Conservation (phyloP, 2,888 invertebrate species). For the Colletes collaris region DNA sequence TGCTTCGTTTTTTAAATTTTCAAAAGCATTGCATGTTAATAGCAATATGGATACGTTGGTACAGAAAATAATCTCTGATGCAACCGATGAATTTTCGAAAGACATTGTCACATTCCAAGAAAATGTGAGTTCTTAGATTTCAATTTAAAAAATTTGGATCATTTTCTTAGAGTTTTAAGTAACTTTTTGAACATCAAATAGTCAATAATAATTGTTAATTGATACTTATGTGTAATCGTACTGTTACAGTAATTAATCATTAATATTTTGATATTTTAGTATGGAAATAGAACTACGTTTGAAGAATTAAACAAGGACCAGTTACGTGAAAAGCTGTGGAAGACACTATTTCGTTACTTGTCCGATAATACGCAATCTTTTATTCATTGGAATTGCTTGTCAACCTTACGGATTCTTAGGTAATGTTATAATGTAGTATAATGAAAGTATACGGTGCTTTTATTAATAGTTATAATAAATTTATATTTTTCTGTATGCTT, state of each 20-base stretch:
- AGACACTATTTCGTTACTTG: slow-evolving; percentile 85
- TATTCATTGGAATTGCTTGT: slow-evolving; percentile 85
- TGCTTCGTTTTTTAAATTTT: not conserved
- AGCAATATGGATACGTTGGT: slow-evolving; percentile 64
- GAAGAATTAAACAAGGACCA: slow-evolving; percentile 85
- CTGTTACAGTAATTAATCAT: not conserved
- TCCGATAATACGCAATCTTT: slow-evolving; percentile 83
- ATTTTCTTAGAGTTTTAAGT: no score
- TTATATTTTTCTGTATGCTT: not conserved
- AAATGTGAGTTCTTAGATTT: slow-evolving; percentile 78
- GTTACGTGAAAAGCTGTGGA: slow-evolving; percentile 86
- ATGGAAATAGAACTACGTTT: slow-evolving; percentile 86
- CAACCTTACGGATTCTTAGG: slow-evolving; percentile 88
- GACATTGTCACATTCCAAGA: slow-evolving; percentile 81
- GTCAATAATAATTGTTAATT: not conserved
- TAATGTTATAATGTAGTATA: slow-evolving; percentile 71
- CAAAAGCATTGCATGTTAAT: not conserved
- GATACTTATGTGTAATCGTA: not conserved
- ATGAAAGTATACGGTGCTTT: not conserved
- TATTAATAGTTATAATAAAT: not conserved
- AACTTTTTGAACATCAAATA: no score
- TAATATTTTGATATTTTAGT: slow-evolving; percentile 78
- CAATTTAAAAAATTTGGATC: not conserved
- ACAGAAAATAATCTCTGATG: slow-evolving; percentile 70
- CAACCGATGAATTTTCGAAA: slow-evolving; percentile 70